Evolutionary conservation across 2,113 vertebrate genomes (phyloP).

Genomic region (Galemys pyrenaicus): DNA sequence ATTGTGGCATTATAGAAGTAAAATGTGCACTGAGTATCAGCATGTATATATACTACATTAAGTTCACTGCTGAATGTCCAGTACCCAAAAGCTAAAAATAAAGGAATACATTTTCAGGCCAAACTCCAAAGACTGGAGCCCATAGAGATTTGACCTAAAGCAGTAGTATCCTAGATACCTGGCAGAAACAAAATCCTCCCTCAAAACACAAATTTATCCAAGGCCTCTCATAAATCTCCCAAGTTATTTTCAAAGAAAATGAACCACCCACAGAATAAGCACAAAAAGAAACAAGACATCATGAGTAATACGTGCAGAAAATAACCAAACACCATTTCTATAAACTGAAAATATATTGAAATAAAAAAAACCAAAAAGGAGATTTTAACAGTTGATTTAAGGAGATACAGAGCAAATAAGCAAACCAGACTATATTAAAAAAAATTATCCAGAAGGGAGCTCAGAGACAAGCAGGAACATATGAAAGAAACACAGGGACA

Average conservation of each 20-base stretch:
- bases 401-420: conserved; percentile 12
- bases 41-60: too few relatives aligned
- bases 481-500: not conserved
- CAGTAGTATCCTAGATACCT: not conserved
- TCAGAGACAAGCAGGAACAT: not conserved
- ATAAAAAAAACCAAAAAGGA: not conserved
- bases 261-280: not conserved
- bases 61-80: not conserved
- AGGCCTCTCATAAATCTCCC: not conserved
- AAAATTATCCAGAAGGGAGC: not conserved
- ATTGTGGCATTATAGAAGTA: too few relatives aligned
- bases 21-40: too few relatives aligned
- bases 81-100: not conserved
- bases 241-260: conserved; percentile 35
- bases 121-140: not conserved
- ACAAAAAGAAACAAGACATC: conserved; percentile 10
- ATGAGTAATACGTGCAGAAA: conserved; percentile 2
- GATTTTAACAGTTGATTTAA: not conserved
- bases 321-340: conserved; percentile 11
- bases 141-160: not conserved
- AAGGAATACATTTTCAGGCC: not conserved
- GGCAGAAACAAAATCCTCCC: not conserved
- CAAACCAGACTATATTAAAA: not conserved
- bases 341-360: conserved; percentile 12
- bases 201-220: not conserved